Conservation (phyloP, 2,888 invertebrate genomes). For the Heliconius ethilla region DNA sequence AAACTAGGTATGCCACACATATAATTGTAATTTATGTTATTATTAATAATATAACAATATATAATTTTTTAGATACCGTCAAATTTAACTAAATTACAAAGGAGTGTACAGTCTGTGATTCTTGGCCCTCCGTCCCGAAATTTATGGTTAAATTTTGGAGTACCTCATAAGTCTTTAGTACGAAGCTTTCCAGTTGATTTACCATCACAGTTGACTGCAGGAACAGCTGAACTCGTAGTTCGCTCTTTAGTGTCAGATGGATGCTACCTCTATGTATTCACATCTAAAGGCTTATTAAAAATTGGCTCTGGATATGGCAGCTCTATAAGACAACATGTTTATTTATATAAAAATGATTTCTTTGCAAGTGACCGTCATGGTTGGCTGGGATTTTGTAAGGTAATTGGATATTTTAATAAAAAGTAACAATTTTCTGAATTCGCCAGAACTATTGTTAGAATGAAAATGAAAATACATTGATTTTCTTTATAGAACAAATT, state of each 20-base stretch:
- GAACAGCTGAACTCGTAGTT: constrained; percentile 68
- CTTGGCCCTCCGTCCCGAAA: constrained; percentile 92
- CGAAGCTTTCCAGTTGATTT: constrained; percentile 84
- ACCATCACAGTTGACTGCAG: constrained; percentile 60
- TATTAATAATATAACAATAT: no score
- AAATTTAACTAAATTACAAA: constrained; percentile 91
- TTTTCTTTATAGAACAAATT: constrained; percentile 85
- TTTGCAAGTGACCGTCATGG: constrained; percentile 90
- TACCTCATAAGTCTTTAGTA: constrained; percentile 88
- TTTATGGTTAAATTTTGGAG: constrained; percentile 94
- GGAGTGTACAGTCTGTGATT: constrained; percentile 93
- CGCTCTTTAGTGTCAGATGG: constrained; percentile 93
- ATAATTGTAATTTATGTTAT: no score
- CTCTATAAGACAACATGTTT: constrained; percentile 94
- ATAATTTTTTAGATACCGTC: constrained; percentile 85
- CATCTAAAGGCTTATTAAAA: constrained; percentile 92
- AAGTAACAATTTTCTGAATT: background rate
- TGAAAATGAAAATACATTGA: background rate
- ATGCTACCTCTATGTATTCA: constrained; percentile 92
- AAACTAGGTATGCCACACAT: no score
- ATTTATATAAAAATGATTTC: constrained; percentile 89
- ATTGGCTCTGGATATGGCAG: constrained; percentile 97
- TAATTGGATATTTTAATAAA: constrained; percentile 53
- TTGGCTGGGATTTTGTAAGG: constrained; percentile 93
- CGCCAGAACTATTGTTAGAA: background rate